Evolutionary conservation across 2,797 vertebrate species (phyloP), one percentile per base, ranked within the genome.

Genomic region (Leptoclinus maculatus): DNA sequence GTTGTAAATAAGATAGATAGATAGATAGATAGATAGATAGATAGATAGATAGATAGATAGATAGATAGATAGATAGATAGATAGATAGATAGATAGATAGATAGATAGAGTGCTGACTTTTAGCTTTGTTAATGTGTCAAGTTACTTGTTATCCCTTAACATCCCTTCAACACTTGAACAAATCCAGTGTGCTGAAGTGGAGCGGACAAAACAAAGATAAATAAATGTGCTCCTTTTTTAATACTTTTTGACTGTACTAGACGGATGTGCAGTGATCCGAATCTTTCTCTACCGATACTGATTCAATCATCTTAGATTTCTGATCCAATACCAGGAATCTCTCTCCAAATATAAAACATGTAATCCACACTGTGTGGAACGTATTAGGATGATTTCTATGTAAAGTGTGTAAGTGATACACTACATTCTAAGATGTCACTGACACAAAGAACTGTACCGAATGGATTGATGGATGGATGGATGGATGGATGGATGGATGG

Each of bases 401-500:
- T 43, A 2, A 67, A 8, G 1, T 23, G 6, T 5, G 17, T 43
- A n/a, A 41, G 23, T 56, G 66, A 27, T 38, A 67, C 32, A 38
- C n/a, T 11, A 8, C n/a, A 53, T 19, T 36, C 21, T 34, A 8
- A 12, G 3, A 16, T n/a, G 10, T 47, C 14, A 34, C 6, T 66
- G 47, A 67, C 32, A 25, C 41, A 23, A 12, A 23, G 47, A 29
- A 8, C 60, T 74, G n/a, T 32, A 39, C 27, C 11, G 38, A 8
- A 11, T 39, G 9, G 38, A 39, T 11, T 8, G 38, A n/a, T 17
- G 38, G 12, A 54, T 14, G 53, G 65, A 62, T 41, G 29, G 17
- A 47, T 17, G 29, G 59, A 76, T 23, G 49, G 64, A 53, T 16
- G 34, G 59, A 64, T 38, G 56, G 57, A 69, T 10, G 49, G 56